Evolutionary conservation across 2,888 invertebrate genomes (phyloP), one percentile per base, ranked within the genome.

Genomic region (Keiferia lycopersicella): DNA sequence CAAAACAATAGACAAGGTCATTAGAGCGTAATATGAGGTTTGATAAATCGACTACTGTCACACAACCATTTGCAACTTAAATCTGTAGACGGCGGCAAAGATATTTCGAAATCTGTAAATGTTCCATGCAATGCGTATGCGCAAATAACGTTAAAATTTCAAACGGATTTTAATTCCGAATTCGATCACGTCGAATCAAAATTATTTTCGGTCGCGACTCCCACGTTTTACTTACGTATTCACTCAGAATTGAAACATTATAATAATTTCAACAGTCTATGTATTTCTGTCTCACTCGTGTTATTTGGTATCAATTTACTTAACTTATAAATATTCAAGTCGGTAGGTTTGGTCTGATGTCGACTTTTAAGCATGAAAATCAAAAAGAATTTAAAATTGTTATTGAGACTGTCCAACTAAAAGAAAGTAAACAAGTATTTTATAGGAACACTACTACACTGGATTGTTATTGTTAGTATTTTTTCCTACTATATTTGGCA

Each of bases 31-130:
- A 16, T 11, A 50, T 38, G 16, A 38, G n/a, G 18, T 51, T 61
- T 50, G 61, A 61, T 51, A 61, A 61, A 61, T 51, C 61, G 61
- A 12, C 22, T 34, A 22, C 20, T 61, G 61, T 61, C 60, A 45
- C 60, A 39, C 39, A 45, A 60, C 48, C n/a, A 45, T 22, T 60
- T 60, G 45, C 60, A 60, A 62, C 26, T n/a, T 51, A 11, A 16
- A n/a, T n/a, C 7, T 45, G 41, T 45, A 16, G 45, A 45, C 41
- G 41, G 12, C 41, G 41, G 12, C 14, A 41, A 14, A 14, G 2
- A 14, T 14, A 16, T 45, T 45, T 45, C 7, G 45, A 41, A 41
- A 41, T 14, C 14, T 41, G 14, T 41, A 14, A 45, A n/a, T n/a
- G 45, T 45, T n/a, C 45, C 16, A n/a, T n/a, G 45, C 45, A 0